Evolutionary conservation across 2,113 vertebrate genomes (phyloP).

Genomic region (Urocynchramus pylzowi): DNA sequence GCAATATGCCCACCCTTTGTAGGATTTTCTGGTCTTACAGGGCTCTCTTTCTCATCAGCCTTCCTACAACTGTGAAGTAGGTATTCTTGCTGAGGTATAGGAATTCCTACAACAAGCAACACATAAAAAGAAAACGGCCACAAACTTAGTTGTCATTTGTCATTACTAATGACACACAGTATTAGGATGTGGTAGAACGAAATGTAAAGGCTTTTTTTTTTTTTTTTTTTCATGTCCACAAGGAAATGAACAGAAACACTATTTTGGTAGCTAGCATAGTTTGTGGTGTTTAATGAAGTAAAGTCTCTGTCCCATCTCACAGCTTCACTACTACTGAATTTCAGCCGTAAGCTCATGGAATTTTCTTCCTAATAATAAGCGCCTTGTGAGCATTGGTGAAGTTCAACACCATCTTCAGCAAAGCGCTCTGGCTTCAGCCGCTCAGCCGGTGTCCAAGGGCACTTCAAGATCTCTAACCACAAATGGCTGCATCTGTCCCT

Average conservation of each 20-base stretch:
- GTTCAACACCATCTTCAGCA: neutral
- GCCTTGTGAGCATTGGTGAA: neutral
- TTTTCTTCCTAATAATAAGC: neutral
- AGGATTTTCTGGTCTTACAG: neutral
- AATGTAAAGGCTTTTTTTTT: neutral
- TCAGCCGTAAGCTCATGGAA: neutral
- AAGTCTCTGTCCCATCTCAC: neutral
- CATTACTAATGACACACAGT: neutral
- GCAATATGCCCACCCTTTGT: neutral
- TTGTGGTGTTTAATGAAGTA: neutral
- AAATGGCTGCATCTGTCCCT: neutral
- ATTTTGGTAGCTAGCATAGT: neutral
- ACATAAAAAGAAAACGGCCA: conserved; percentile 26
- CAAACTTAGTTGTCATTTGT: neutral
- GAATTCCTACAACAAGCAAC: neutral
- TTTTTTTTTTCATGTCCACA: neutral
- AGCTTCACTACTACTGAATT: neutral
- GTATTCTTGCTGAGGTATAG: neutral
- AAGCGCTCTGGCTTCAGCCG: accelerated
- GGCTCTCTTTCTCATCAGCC: neutral
- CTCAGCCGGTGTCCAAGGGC: neutral
- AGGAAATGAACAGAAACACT: neutral
- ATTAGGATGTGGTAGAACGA: neutral
- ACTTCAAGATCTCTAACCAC: neutral
- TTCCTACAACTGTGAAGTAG: neutral